Base-by-base conservation (phyloP, 2,797 vertebrate genomes). In the Sarcoramphus papa region DNA sequence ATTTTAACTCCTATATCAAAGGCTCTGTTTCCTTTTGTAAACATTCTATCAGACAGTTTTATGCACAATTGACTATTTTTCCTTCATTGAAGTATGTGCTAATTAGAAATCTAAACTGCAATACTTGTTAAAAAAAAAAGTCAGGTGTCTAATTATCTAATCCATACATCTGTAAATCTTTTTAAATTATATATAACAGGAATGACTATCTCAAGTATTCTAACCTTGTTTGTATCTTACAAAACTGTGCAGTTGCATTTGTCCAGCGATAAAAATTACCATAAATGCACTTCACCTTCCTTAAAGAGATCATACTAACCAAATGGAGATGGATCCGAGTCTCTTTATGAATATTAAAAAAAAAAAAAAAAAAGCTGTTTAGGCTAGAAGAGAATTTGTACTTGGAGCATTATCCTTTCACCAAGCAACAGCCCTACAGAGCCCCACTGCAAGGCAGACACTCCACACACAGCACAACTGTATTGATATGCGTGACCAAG, bases 41-140 rank as follows among this genome's bases (percentile, higher is more conserved):
- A 73, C 47, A 56, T 77, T 93, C 56, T 74, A 50, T 85, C 89
- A 76, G 54, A 57, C 31, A 65, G 47, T 50, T 74, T 90, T 80
- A 86, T 24, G 37, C 45, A 68, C 41, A 92, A 88, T 31, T 93
- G 43, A 80, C 86, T 85, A 67, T 76, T 96, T 93, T 88, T 70
- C 24, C 68, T 77, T 82, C 79, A 93, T 22, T 76, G 53, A 95
- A 90, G 62, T 56, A 94, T 51, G 79, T 89, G 89, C 28, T 95
- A 95, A 96, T 97, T 96, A 95, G 91, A 95, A 96, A 92, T 76
- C 69, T 81, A 93, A 92, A 92, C 67, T 69, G 72, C 82, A 88
- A 82, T 70, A 62, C 60, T 73, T 87, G n/a, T 88, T 85, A 67
- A 84, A 85, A 92, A 88, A 84, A 90, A 74, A 56, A 64, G 79